phyloP scores from a whole-genome alignment of 2,888 invertebrate genomes.

The Syritta pipiens region DNA sequence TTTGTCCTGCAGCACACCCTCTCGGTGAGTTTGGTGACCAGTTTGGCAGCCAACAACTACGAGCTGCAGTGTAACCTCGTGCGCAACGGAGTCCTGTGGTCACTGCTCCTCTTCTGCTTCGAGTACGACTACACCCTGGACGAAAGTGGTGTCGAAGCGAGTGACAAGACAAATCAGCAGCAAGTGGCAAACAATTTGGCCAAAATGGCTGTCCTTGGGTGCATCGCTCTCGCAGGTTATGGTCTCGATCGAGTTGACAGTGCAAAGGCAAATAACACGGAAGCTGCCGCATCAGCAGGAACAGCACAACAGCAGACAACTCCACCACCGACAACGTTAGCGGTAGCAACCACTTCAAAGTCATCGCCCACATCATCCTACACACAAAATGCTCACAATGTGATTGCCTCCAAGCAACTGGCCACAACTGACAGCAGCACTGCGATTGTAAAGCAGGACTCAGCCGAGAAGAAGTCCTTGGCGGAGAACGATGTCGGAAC shows the following conservation, averaged over 20 bases:
- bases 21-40: constrained; percentile 94
- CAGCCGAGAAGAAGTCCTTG: constrained; percentile 73
- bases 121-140: constrained; percentile 98
- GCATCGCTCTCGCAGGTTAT: constrained; percentile 90
- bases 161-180: constrained; percentile 92
- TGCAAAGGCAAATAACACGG: constrained; percentile 53
- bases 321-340: constrained; percentile 45
- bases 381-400: constrained; percentile 79
- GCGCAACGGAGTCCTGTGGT: constrained; percentile 94
- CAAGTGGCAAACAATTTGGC: constrained; percentile 96
- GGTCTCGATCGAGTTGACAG: constrained; percentile 71
- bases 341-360: constrained; percentile 56
- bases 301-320: constrained; percentile 59
- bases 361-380: constrained; percentile 74
- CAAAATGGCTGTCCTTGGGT: constrained; percentile 90
- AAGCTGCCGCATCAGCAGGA: no score
- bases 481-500: constrained; percentile 71
- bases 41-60: constrained; percentile 90
- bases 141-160: constrained; percentile 95
- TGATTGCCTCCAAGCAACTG: constrained; percentile 76
- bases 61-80: constrained; percentile 90
- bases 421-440: constrained; percentile 72
- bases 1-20: constrained; percentile 84
- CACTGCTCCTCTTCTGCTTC: constrained; percentile 92
- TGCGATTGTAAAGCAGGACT: constrained; percentile 73